Base-by-base conservation (phyloP, 2,797 vertebrate species). In the Gallirallus australis region DNA sequence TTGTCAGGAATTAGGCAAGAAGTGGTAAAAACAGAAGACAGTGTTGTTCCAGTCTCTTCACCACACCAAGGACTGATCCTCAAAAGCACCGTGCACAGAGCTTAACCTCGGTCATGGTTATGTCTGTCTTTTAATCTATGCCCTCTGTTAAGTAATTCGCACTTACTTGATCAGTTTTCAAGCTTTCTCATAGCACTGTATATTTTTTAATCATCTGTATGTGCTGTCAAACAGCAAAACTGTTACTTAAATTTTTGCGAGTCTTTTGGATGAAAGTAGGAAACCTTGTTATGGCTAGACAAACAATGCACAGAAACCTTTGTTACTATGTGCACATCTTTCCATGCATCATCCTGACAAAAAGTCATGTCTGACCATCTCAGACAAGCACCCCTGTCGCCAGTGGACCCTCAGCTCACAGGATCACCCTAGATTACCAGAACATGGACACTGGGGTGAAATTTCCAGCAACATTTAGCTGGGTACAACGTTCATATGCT, bases 301-400 rank as follows among this genome's bases (percentile, higher is more conserved):
- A 10, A 59, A 37, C 25, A 35, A 8, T 17, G 10, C 7, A 31
- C 15, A 73, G 66, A 60, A 66, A 28, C 10, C 18, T 40, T 21
- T 16, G 16, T 31, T 66, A 8, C 27, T 35, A 31, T 7, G 21
- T 27, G 18, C 30, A 52, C 6, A 31, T 27, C 15, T 21, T 71
- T 59, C 63, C 39, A 56, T 60, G 35, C 12, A 24, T 10, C 7
- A 7, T 1, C 4, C 3, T 40, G 24, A 39, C 11, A 35, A 42
- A 66, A 3, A 2, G 3, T 7, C 1, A 1, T 10, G 53, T 53
- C 35, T 33, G 45, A 6, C 35, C 69, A n/a, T 12, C 39, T 45
- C 0, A 1, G 21, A 20, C 17, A 21, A 70, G 8, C 31, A 40
- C 2, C 30, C 17, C 9, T 0, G 0, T 20, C 4, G 0, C 17